A percentile compares a stretch with the other conserved stretches of the same genome.
These are phyloP conservation scores for Penaeus chinensis DNA, from an alignment of 1,140 invertebrate genomes.

Conservation along the genomic window DNA sequence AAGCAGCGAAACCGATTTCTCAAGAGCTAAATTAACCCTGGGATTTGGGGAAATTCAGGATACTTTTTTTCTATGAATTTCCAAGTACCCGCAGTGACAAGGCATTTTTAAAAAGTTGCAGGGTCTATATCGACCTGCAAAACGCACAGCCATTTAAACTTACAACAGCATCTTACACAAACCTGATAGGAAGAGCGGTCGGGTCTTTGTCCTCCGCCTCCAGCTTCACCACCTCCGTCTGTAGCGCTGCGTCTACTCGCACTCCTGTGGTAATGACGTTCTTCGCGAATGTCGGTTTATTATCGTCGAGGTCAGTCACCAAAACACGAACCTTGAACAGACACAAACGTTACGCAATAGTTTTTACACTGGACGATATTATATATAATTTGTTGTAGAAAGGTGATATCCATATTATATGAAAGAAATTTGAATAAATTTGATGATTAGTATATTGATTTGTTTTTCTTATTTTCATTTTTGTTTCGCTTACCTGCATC, in stretches of 20 bases:
- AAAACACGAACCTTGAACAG: conserved; percentile 49
- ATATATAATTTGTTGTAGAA: conserved; percentile 13
- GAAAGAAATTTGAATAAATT: background rate
- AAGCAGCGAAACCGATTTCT: conserved; percentile 63
- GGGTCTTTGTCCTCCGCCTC: conserved; percentile 78
- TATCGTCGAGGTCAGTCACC: conserved; percentile 64
- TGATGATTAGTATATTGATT: background rate
- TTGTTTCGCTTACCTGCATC: conserved; percentile 22
- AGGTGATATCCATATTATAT: background rate
- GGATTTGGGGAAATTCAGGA: too few relatives aligned
- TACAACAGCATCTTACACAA: conserved; percentile 65
- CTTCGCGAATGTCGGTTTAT: conserved; percentile 58
- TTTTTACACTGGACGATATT: background rate
- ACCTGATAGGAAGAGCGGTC: conserved; percentile 75
- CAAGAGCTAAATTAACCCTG: background rate
- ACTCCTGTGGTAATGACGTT: conserved; percentile 71
- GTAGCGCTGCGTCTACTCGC: conserved; percentile 79
- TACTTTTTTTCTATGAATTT: too few relatives aligned
- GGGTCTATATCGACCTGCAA: background rate
- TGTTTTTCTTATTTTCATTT: background rate
- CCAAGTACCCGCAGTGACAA: too few relatives aligned
- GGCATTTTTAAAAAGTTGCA: too few relatives aligned
- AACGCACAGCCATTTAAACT: background rate
- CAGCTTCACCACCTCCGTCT: conserved; percentile 77
- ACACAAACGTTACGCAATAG: background rate